Evolutionary conservation across 2,113 vertebrate species (phyloP).

Genomic region (Isurus oxyrinchus): DNA sequence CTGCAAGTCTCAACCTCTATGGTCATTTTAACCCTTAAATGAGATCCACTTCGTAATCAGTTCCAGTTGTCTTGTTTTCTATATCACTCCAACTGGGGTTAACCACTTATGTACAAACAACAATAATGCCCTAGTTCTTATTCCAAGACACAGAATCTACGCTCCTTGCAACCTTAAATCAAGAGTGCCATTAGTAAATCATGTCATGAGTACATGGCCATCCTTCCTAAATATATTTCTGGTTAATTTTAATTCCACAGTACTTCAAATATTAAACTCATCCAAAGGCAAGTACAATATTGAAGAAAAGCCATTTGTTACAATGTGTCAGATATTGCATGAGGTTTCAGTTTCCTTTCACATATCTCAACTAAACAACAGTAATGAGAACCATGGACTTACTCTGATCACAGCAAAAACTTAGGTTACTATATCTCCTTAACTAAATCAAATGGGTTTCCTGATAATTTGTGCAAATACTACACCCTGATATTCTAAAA

Average conservation of each 20-base stretch:
- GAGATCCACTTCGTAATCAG: neutral
- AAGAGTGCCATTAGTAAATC: neutral
- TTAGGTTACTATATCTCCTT: neutral
- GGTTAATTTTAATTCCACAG: neutral
- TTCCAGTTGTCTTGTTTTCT: neutral
- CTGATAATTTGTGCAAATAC: neutral
- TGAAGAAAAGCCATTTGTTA: neutral
- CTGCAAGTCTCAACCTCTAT: neutral
- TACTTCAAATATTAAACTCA: neutral
- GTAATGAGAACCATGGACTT: neutral
- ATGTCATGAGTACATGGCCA: neutral
- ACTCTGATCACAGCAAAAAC: neutral
- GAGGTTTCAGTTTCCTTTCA: conserved; percentile 3
- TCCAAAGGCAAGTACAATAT: neutral
- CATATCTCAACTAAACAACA: neutral
- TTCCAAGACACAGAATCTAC: neutral
- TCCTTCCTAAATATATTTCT: too few relatives aligned
- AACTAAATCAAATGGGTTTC: neutral
- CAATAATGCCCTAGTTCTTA: neutral
- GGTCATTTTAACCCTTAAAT: neutral
- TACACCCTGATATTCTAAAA: neutral
- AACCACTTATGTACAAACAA: neutral
- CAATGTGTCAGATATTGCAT: neutral
- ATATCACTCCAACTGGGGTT: neutral
- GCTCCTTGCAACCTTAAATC: neutral